These are phyloP conservation scores for Danio tinwini DNA, from an alignment of 2,797 vertebrate genomes.

Conservation along the genomic window DNA sequence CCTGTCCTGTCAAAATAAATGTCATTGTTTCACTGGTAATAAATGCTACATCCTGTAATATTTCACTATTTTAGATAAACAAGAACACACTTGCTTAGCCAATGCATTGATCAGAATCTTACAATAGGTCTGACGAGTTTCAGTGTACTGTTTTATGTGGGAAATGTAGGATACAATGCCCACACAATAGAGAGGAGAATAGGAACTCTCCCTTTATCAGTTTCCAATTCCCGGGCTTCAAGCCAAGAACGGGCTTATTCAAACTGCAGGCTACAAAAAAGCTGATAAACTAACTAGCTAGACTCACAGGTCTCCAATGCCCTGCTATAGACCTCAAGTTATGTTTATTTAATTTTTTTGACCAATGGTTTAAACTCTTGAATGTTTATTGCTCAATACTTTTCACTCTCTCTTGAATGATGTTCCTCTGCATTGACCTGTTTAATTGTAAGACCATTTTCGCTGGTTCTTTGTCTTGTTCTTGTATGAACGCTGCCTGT, in stretches of 20 bases:
- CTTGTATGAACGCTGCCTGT: conserved; percentile 11
- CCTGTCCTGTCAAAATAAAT: conserved; percentile 17
- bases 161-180: conserved; percentile 48
- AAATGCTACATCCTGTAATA: background rate
- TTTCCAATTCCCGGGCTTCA: conserved; percentile 36
- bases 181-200: conserved; percentile 55
- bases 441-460: background rate
- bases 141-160: conserved; percentile 56
- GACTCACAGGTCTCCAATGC: conserved; percentile 7
- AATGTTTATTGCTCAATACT: background rate
- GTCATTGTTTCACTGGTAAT: background rate
- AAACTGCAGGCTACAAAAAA: conserved; percentile 32
- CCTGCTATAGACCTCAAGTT: background rate
- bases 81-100: conserved; percentile 50
- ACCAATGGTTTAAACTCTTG: conserved; percentile 34
- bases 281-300: conserved; percentile 12
- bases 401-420: background rate
- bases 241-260: conserved; percentile 45
- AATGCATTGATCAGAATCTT: conserved; percentile 26
- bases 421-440: background rate
- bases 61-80: conserved; percentile 22
- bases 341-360: conserved; percentile 34
- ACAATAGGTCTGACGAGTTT: conserved; percentile 10
- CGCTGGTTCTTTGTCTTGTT: conserved; percentile 20
- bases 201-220: conserved; percentile 56